Base-by-base conservation (phyloP, 2,797 vertebrate species). In the Coendou prehensilis region DNA sequence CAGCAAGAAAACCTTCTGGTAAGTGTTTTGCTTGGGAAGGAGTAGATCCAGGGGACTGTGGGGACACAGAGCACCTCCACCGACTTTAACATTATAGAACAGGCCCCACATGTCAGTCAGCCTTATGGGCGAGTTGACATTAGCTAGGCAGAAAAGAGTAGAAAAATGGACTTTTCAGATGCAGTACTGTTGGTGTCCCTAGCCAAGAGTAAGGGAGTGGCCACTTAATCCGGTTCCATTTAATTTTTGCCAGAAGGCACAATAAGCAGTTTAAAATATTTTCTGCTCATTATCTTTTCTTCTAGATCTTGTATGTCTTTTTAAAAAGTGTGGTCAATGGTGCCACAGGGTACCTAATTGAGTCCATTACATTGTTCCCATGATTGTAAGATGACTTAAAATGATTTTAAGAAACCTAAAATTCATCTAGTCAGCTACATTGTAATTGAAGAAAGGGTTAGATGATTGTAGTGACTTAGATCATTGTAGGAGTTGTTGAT, bases 321-420 rank as follows among this genome's bases (percentile, higher is more conserved):
- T 80, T 61, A 9, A 63, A 17, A 71, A 59, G 13, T n/a, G 10
- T 59, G 78, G 30, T 87, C 56, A 84, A 17, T 50, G 67, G 54
- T 59, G 7, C 1, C 61, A 0, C 13, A 69, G 61, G 26, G 50
- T 33, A 45, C 8, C 0, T 15, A 0, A 0, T 11, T 81, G 41
- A 73, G 45, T 71, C 41, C 63, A 0, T 63, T 61, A 1, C 1
- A 0, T 82, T 86, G 33, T 80, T 92, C 37, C 8, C 11, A 3
- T 64, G 15, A 89, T n/a, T 57, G 4, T 67, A 71, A 89, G 56
- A 22, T 82, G 45, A n/a, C n/a, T 75, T 82, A 17, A 71, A 85
- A 20, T 93, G 63, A 26, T 84, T 57, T 94, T 75, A 84, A 79
- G 59, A 89, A 26, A 67, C 76, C 47, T 93, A 85, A 67, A 75